These are phyloP conservation scores for Telenomus remus DNA, from an alignment of 1,140 invertebrate species.

Conservation along the genomic window DNA sequence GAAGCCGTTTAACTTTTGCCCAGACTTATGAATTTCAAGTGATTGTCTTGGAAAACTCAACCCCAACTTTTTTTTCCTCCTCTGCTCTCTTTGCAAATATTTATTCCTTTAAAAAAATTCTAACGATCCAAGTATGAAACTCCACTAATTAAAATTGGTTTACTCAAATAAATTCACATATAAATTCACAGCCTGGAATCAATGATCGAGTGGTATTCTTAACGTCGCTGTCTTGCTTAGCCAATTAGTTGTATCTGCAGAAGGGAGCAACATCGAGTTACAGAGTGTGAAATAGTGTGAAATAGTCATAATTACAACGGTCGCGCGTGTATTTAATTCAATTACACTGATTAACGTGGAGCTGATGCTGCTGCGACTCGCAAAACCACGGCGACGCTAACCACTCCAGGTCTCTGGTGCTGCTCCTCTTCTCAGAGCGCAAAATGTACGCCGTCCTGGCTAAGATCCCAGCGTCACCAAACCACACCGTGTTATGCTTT, in stretches of 20 bases:
- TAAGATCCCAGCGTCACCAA: conserved; percentile 68
- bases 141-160: no score
- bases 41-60: neutral
- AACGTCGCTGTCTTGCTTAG: neutral
- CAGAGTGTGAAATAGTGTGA: conserved; percentile 70
- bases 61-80: neutral
- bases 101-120: no score
- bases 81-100: no score
- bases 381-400: conserved; percentile 44
- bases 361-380: conserved; percentile 62
- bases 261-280: conserved; percentile 25
- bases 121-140: no score
- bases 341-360: conserved; percentile 75
- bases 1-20: conserved; percentile 9
- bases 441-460: conserved; percentile 72
- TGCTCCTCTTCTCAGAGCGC: conserved; percentile 54
- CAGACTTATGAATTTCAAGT: neutral
- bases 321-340: conserved; percentile 75
- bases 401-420: conserved; percentile 41
- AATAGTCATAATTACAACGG: conserved; percentile 77
- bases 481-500: conserved; percentile 69
- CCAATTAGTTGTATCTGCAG: conserved; percentile 31
- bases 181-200: conserved; percentile 15
- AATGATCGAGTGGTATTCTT: conserved; percentile 8
- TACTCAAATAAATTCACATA: neutral